Percentiles rank a stretch among this genome's conserved stretches.
Conservation (phyloP, 2,888 invertebrate genomes). For the Caenorhabditis sp. region DNA sequence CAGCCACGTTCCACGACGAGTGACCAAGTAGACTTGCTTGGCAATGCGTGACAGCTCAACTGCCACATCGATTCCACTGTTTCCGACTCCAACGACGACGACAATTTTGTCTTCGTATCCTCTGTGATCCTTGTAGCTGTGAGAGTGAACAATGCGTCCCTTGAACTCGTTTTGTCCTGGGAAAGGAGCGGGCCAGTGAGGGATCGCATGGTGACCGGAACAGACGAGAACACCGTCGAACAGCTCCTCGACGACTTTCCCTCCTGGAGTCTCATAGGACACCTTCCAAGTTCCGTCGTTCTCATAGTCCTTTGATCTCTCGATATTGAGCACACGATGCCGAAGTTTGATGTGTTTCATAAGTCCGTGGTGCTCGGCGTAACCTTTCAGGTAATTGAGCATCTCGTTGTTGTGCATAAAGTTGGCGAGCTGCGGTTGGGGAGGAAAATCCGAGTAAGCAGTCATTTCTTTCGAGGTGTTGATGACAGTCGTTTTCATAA, state of each 20-base stretch:
- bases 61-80: constrained; percentile 85
- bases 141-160: constrained; percentile 81
- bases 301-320: constrained; percentile 80
- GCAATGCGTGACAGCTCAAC: constrained; percentile 84
- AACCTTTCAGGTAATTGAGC: constrained; percentile 74
- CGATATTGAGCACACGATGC: constrained; percentile 72
- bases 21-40: constrained; percentile 84
- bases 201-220: constrained; percentile 85
- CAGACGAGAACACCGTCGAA: constrained; percentile 85
- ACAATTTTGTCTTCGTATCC: constrained; percentile 84
- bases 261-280: constrained; percentile 69
- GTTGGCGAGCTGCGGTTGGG: constrained; percentile 79
- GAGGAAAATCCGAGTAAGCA: constrained; percentile 84
- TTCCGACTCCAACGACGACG: constrained; percentile 85
- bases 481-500: constrained; percentile 83
- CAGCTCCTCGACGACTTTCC: constrained; percentile 70
- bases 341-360: constrained; percentile 77
- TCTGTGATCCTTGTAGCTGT: constrained; percentile 79
- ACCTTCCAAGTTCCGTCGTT: constrained; percentile 83
- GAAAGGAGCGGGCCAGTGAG: constrained; percentile 83
- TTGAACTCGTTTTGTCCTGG: constrained; percentile 71
- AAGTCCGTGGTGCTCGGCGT: constrained; percentile 80
- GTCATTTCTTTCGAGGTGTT: constrained; percentile 84
- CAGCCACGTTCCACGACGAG: constrained; percentile 85
- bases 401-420: constrained; percentile 74